Conservation (phyloP, 2,888 invertebrate species). For the Serripes groenlandicus region DNA sequence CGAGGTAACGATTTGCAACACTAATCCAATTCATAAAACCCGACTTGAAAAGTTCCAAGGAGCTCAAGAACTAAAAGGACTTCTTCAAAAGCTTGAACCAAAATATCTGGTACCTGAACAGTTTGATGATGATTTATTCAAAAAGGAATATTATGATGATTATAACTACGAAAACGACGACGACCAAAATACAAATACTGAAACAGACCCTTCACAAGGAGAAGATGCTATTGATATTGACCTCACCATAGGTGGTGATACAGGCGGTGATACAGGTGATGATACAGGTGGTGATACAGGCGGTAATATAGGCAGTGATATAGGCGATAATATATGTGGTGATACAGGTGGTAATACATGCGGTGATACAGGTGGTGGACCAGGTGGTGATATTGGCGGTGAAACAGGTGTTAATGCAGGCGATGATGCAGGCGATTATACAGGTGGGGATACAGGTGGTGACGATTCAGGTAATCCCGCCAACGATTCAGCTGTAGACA, state of each 20-base stretch:
- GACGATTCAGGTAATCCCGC: too few species aligned
- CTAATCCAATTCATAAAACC: not conserved
- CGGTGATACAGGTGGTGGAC: not conserved
- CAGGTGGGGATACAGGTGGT: too few species aligned
- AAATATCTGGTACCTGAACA: not conserved
- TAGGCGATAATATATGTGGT: not conserved
- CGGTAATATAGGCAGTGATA: not conserved
- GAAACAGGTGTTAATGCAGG: too few species aligned
- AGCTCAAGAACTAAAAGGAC: not conserved
- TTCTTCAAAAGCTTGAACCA: not conserved
- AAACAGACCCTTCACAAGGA: not conserved
- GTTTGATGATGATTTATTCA: constrained; percentile 6
- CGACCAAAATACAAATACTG: not conserved
- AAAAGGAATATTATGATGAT: not conserved
- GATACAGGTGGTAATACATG: not conserved
- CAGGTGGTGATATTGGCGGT: not conserved
- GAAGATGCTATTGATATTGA: not conserved
- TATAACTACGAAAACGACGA: not conserved
- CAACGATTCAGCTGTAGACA: too few species aligned
- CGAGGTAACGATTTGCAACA: not conserved
- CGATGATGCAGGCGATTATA: too few species aligned
- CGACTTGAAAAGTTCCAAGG: not conserved
- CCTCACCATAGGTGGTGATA: not conserved
- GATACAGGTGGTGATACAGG: not conserved
- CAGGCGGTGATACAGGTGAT: not conserved